These are phyloP conservation scores for Catamblyrhynchus diadema DNA, from an alignment of 2,797 vertebrate species.

Conservation along the genomic window DNA sequence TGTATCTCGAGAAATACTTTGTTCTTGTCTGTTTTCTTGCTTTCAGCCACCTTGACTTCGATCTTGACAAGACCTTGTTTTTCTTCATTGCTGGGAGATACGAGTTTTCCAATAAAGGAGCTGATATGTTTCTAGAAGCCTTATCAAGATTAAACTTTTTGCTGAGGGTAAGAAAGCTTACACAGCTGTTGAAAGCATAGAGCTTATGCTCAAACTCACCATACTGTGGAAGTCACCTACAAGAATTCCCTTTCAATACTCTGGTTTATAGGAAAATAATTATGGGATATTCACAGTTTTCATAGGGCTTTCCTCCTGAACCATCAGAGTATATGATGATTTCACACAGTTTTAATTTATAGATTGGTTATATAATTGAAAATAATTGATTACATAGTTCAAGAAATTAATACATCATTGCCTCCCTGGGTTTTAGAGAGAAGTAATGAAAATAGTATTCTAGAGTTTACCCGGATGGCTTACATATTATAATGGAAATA, in stretches of 20 bases:
- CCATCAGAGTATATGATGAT: not conserved
- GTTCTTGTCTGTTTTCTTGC: conserved; percentile 34
- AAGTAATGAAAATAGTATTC: not conserved
- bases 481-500: not conserved
- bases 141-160: conserved; percentile 94
- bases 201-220: not conserved
- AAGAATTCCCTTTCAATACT: not conserved
- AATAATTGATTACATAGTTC: not conserved
- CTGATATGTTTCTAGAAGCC: conserved; percentile 93
- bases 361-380: not conserved
- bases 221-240: not conserved
- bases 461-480: not conserved
- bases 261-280: not conserved
- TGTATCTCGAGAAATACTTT: not conserved
- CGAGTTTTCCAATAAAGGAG: conserved; percentile 96
- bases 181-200: not conserved
- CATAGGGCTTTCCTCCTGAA: not conserved
- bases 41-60: conserved; percentile 92
- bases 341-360: not conserved
- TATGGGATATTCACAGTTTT: not conserved
- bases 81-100: conserved; percentile 98
- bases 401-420: not conserved
- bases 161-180: conserved; percentile 80
- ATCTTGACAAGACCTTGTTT: conserved; percentile 91
- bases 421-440: not conserved